Conservation (phyloP, 2,888 invertebrate genomes). For the Drosophila mayaguana region DNA sequence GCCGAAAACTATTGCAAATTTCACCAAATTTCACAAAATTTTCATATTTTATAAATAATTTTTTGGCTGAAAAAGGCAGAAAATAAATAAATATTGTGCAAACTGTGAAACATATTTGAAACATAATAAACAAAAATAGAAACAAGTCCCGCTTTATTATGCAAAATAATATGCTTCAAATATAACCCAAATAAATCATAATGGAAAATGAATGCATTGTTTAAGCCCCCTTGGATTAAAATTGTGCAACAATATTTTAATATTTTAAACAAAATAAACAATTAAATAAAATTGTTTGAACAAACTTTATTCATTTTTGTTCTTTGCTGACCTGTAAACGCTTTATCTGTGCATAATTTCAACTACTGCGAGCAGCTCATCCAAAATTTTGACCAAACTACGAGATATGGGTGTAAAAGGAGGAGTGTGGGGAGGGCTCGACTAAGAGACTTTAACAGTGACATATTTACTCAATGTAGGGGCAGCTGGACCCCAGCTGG, state of each 20-base stretch:
- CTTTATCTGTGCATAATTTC: slow-evolving; percentile 67
- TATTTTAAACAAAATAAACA: slow-evolving; percentile 31
- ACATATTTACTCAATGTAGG: too few species aligned
- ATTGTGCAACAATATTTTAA: slow-evolving; percentile 33
- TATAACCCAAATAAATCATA: slow-evolving; percentile 23
- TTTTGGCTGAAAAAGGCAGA: background rate
- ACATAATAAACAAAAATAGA: background rate
- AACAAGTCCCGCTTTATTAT: slow-evolving; percentile 12
- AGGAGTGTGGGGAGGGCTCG: background rate
- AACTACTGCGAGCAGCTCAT: slow-evolving; percentile 23
- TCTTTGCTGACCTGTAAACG: slow-evolving; percentile 36
- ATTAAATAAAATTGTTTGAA: slow-evolving; percentile 29
- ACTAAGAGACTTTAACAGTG: background rate
- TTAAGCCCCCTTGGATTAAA: slow-evolving; percentile 54
- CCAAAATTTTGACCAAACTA: slow-evolving; percentile 1
- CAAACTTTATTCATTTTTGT: slow-evolving; percentile 7
- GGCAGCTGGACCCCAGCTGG: too few species aligned
- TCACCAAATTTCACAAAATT: background rate
- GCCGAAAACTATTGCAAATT: background rate
- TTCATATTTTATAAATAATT: slow-evolving; percentile 29
- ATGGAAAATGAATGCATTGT: slow-evolving; percentile 15
- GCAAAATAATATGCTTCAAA: slow-evolving; percentile 26
- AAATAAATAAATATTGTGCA: slow-evolving; percentile 13
- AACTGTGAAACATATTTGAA: background rate
- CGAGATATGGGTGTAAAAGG: too few species aligned